Percentiles rank a stretch among this genome's conserved stretches.
These are phyloP conservation scores for Oophaga pumilio DNA, from an alignment of 2,113 vertebrate genomes.

Conservation along the genomic window DNA sequence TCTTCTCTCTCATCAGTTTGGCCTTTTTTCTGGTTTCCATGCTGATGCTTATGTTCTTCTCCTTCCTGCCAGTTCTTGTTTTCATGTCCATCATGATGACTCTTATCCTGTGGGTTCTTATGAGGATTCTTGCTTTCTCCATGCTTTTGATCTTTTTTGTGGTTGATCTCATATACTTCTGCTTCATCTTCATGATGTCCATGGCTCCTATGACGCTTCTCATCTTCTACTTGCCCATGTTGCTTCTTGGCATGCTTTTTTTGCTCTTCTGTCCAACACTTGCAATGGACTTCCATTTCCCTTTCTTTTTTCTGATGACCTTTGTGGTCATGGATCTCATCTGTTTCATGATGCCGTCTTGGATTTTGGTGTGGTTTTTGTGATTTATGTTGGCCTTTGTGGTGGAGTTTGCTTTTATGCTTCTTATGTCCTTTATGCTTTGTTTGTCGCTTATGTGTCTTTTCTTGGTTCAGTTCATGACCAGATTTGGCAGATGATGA, in stretches of 20 bases:
- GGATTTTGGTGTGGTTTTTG: background rate
- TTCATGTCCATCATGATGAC: background rate
- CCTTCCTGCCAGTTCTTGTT: background rate
- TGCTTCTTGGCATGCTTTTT: background rate
- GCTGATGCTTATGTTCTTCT: background rate
- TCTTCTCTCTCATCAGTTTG: background rate
- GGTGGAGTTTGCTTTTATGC: background rate
- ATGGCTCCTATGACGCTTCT: background rate
- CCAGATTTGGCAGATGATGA: too few relatives aligned
- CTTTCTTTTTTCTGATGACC: background rate
- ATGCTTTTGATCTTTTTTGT: background rate
- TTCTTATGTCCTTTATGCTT: background rate
- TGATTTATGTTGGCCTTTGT: background rate
- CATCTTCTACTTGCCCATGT: background rate
- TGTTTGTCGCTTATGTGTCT: background rate
- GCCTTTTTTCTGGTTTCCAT: background rate
- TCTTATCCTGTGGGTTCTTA: background rate
- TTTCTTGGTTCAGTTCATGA: background rate
- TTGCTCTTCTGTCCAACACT: slow-evolving; percentile 10
- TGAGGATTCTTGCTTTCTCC: background rate
- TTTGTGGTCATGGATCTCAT: background rate
- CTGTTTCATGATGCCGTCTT: background rate
- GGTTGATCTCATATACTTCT: background rate
- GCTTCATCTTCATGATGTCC: too few relatives aligned
- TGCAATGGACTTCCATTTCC: slow-evolving; percentile 12